These are phyloP conservation scores for Clinocottus analis DNA, from an alignment of 2,113 vertebrate genomes.

Conservation along the genomic window DNA sequence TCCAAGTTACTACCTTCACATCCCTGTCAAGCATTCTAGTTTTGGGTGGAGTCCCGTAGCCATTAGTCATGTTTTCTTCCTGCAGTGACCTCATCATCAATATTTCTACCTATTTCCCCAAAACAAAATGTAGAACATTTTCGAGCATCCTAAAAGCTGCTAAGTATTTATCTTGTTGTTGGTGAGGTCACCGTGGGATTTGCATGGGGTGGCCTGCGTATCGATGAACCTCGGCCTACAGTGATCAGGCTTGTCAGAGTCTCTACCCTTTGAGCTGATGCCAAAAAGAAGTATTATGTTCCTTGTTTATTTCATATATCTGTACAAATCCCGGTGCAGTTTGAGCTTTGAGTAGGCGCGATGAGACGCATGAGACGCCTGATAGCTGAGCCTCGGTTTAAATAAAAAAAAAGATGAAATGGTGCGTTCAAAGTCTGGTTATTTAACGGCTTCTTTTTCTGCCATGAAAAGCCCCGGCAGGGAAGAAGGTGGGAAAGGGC, in stretches of 20 bases:
- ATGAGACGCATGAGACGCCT: slow-evolving; percentile 39
- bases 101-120: background rate
- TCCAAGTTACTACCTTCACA: slow-evolving; percentile 21
- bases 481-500: slow-evolving; percentile 89
- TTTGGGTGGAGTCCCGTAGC: background rate
- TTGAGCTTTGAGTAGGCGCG: background rate
- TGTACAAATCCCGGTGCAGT: background rate
- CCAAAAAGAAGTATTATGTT: background rate
- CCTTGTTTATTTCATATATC: background rate
- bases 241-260: slow-evolving; percentile 54
- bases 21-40: slow-evolving; percentile 5
- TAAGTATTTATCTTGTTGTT: background rate
- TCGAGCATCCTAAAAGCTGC: background rate
- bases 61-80: slow-evolving; percentile 15
- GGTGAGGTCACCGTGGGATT: slow-evolving; percentile 58
- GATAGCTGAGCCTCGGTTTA: slow-evolving; percentile 22
- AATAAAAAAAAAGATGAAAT: background rate
- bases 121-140: background rate
- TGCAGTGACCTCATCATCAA: slow-evolving; percentile 58
- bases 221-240: slow-evolving; percentile 7
- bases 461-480: slow-evolving; percentile 87
- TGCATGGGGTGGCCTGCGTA: slow-evolving; percentile 51
- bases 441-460: background rate
- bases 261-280: background rate
- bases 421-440: background rate